A percentile compares a stretch with the other conserved stretches of the same genome.
Conservation (phyloP, 2,888 invertebrate genomes). For the Phorcus lineatus region DNA sequence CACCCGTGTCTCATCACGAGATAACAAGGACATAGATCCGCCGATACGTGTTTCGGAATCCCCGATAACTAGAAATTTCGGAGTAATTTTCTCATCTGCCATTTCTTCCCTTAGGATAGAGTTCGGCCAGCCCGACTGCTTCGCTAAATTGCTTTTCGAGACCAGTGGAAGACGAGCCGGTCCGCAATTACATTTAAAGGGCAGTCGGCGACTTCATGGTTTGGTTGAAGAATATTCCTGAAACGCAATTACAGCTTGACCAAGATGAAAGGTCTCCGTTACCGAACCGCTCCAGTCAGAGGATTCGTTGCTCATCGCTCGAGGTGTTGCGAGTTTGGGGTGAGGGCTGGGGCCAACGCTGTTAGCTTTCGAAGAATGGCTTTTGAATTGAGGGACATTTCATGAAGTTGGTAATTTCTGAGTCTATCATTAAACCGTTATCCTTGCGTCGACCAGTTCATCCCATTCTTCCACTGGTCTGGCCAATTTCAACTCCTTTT, state of each 20-base stretch:
- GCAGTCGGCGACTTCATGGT: constrained; percentile 11
- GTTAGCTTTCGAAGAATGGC: too few relatives aligned
- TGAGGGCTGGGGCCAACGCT: too few relatives aligned
- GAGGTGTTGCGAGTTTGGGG: background rate
- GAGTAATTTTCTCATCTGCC: constrained; percentile 17
- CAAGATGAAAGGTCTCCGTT: background rate
- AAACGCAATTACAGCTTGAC: constrained; percentile 6
- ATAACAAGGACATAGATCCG: background rate
- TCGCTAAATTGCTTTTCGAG: constrained; percentile 8
- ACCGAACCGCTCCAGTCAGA: background rate
- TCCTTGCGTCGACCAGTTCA: background rate
- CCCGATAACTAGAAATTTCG: constrained; percentile 14
- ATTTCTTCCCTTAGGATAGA: background rate
- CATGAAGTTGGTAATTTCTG: background rate
- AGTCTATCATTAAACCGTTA: constrained; percentile 23
- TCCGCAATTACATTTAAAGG: constrained; percentile 4
- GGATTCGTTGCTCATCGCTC: background rate
- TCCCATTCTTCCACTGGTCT: background rate
- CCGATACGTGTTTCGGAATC: constrained; percentile 1
- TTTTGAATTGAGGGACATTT: background rate
- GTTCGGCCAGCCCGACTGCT: background rate
- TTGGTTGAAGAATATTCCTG: constrained; percentile 12
- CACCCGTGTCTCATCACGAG: background rate
- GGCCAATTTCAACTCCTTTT: constrained; percentile 13
- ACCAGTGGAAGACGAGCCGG: constrained; percentile 5